Conservation (phyloP, 2,888 invertebrate genomes). For the Ephialtes manifestator region DNA sequence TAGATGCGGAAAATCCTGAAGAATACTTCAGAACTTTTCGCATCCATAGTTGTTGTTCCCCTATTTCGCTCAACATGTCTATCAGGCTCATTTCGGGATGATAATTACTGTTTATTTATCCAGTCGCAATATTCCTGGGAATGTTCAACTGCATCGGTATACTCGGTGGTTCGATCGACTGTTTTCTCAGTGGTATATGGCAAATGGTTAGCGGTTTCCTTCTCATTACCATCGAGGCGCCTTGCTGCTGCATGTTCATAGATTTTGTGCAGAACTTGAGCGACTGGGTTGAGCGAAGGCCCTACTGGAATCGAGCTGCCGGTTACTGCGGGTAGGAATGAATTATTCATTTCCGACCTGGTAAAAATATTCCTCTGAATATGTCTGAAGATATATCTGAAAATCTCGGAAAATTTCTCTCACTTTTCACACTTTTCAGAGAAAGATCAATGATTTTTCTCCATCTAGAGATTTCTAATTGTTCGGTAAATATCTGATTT, state of each 20-base stretch:
- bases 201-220: constrained; percentile 96
- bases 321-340: constrained; percentile 93
- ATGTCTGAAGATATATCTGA: too few relatives aligned
- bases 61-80: too few relatives aligned
- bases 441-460: too few relatives aligned
- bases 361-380: too few relatives aligned
- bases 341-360: neutral
- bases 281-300: constrained; percentile 93
- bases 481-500: too few relatives aligned
- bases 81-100: too few relatives aligned
- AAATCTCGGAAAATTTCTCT: too few relatives aligned
- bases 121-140: constrained; percentile 95
- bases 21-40: too few relatives aligned
- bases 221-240: constrained; percentile 96
- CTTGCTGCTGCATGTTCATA: constrained; percentile 98
- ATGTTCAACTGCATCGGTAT: constrained; percentile 91
- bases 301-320: constrained; percentile 96
- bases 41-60: too few relatives aligned
- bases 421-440: too few relatives aligned
- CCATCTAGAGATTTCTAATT: too few relatives aligned
- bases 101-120: constrained; percentile 75
- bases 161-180: constrained; percentile 88
- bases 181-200: constrained; percentile 93
- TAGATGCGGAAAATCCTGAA: too few relatives aligned
- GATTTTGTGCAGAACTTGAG: constrained; percentile 96